A percentile compares a stretch with the other conserved stretches of the same genome.
Conservation (phyloP, 1,140 invertebrate species). For the Mesaphorura yosii region DNA sequence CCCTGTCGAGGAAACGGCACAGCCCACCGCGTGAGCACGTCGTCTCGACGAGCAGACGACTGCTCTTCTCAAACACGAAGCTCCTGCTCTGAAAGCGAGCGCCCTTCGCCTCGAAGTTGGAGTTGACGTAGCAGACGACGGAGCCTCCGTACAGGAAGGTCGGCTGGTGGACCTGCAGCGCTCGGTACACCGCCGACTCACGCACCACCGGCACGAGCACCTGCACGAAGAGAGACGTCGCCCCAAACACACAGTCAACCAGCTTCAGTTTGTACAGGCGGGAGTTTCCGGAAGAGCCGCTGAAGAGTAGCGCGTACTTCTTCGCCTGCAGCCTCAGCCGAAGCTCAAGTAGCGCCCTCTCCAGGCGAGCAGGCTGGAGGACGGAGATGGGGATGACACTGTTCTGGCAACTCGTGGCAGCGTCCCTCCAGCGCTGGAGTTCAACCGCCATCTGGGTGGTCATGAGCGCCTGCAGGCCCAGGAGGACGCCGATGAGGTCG, state of each 20-base stretch:
- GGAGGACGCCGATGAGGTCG: constrained; percentile 9
- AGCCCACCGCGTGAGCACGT: background rate
- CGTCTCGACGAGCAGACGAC: background rate
- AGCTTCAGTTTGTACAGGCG: constrained; percentile 19
- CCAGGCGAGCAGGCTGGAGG: constrained; percentile 9
- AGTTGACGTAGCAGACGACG: background rate
- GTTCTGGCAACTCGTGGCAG: constrained; percentile 18
- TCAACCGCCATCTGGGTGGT: constrained; percentile 9
- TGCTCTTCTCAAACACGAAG: background rate
- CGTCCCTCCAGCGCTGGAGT: constrained; percentile 13
- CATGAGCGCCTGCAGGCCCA: constrained; percentile 12
- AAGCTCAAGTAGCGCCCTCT: constrained; percentile 11
- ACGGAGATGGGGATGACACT: constrained; percentile 15
- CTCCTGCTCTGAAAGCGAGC: background rate
- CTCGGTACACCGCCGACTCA: background rate
- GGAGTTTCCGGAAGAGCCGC: background rate
- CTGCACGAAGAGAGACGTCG: constrained; percentile 6
- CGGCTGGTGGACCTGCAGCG: constrained; percentile 11
- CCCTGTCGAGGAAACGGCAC: background rate
- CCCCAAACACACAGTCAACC: constrained; percentile 17
- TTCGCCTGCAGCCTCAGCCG: background rate
- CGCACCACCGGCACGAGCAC: constrained; percentile 15
- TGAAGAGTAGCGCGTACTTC: background rate
- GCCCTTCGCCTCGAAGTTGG: background rate
- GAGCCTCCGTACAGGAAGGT: constrained; percentile 12